Evolutionary conservation across 2,888 invertebrate species (phyloP).

Genomic region (Mythimna loreyi): DNA sequence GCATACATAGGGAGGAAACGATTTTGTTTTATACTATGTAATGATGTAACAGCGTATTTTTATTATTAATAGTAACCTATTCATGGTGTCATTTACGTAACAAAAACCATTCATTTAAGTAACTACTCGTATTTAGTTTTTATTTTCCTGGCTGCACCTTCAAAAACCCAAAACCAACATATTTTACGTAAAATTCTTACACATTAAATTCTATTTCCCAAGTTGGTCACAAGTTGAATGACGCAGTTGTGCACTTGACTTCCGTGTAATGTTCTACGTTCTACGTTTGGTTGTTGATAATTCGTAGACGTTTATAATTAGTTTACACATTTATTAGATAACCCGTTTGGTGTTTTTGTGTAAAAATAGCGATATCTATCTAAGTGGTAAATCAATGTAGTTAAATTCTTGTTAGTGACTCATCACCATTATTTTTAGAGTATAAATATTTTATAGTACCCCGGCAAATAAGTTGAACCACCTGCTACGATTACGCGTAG

Average conservation of each 20-base stretch:
- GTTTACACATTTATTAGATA: slow-evolving; percentile 35
- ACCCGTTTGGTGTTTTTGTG: slow-evolving; percentile 30
- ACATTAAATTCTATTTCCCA: not conserved
- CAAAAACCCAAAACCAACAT: not conserved
- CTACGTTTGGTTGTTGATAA: slow-evolving; percentile 38
- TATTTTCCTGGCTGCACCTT: too few relatives aligned
- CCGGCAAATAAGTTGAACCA: too few relatives aligned
- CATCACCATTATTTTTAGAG: slow-evolving; percentile 46
- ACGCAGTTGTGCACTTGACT: slow-evolving; percentile 30
- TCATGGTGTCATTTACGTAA: too few relatives aligned
- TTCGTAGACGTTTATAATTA: slow-evolving; percentile 33
- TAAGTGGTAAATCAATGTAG: slow-evolving; percentile 24
- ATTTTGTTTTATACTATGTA: too few relatives aligned
- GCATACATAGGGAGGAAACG: too few relatives aligned
- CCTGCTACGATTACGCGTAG: too few relatives aligned
- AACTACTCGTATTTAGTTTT: too few relatives aligned
- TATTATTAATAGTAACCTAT: too few relatives aligned
- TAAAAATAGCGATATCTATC: slow-evolving; percentile 36
- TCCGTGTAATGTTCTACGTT: slow-evolving; percentile 33
- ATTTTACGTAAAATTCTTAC: slow-evolving; percentile 5
- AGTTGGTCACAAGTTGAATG: slow-evolving; percentile 18
- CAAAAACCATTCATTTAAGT: too few relatives aligned
- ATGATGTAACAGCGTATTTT: too few relatives aligned
- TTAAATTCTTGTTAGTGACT: slow-evolving; percentile 31
- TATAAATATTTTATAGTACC: not conserved